Conservation (phyloP, 2,113 vertebrate species). For the Okapia johnstoni region DNA sequence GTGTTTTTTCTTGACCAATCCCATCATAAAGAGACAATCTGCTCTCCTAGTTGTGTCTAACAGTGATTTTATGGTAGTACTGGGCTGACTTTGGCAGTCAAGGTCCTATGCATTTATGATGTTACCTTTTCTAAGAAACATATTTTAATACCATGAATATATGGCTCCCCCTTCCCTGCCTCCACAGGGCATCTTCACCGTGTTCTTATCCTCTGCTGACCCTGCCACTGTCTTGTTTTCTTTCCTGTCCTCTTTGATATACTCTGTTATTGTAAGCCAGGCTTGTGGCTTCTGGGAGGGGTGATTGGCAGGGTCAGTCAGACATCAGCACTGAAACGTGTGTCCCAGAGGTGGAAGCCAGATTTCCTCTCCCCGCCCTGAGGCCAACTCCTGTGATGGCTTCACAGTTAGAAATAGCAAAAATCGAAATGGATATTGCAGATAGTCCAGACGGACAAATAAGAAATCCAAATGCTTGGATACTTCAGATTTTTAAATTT, state of each 20-base stretch:
- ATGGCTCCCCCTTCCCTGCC: background rate
- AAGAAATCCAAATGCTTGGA: conserved; percentile 38
- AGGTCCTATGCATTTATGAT: background rate
- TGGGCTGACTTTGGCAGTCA: background rate
- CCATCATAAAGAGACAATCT: background rate
- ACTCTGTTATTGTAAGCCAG: conserved; percentile 66
- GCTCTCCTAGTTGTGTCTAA: background rate
- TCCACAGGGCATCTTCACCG: conserved; percentile 4
- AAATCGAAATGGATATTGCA: conserved; percentile 67
- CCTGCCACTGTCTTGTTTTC: conserved; percentile 62
- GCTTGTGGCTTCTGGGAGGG: conserved; percentile 4
- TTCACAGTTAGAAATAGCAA: conserved; percentile 58
- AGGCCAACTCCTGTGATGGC: conserved; percentile 1
- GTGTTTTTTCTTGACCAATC: background rate
- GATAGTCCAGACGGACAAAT: conserved; percentile 45
- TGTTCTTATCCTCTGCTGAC: conserved; percentile 56
- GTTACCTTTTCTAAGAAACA: conserved; percentile 6
- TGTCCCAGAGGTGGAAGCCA: conserved; percentile 64
- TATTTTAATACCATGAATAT: background rate
- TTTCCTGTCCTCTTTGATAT: conserved; percentile 62
- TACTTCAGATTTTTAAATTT: conserved; percentile 9
- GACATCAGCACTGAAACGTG: conserved; percentile 55
- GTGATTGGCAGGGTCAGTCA: conserved; percentile 47
- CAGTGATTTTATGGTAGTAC: background rate
- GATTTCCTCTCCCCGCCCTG: conserved; percentile 1